Evolutionary conservation across 2,888 invertebrate species (phyloP).

Genomic region (Drosophila gaucha): DNA sequence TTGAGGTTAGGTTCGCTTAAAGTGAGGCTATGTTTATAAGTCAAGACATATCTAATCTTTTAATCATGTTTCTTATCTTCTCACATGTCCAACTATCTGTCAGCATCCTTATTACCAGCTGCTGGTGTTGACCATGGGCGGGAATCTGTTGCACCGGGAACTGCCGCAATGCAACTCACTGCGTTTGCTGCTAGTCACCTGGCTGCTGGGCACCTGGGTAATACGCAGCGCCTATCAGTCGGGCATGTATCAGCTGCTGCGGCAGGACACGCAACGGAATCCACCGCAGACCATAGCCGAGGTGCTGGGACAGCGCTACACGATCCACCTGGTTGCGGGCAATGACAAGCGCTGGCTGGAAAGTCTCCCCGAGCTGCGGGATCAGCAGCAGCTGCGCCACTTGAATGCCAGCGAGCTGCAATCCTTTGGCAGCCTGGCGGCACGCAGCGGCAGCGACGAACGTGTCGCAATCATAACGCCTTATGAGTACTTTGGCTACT

Average conservation of each 20-base stretch:
- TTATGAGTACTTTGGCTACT: slow-evolving; percentile 77
- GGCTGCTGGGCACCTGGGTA: slow-evolving; percentile 70
- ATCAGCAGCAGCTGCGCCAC: slow-evolving; percentile 37
- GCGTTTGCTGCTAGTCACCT: slow-evolving; percentile 68
- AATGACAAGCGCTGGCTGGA: slow-evolving; percentile 58
- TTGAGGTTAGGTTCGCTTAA: no score
- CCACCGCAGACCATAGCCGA: slow-evolving; percentile 72
- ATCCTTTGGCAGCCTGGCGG: slow-evolving; percentile 56
- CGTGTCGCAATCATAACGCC: slow-evolving; percentile 71
- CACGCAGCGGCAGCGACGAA: slow-evolving; percentile 37
- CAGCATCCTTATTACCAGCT: slow-evolving; percentile 64
- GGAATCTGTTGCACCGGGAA: slow-evolving; percentile 30
- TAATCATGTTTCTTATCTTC: no score
- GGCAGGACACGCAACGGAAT: slow-evolving; percentile 69
- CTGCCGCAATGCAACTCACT: slow-evolving; percentile 64
- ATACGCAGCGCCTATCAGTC: slow-evolving; percentile 80
- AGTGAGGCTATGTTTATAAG: no score
- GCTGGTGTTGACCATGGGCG: slow-evolving; percentile 58
- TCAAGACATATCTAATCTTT: no score
- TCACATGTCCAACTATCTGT: not conserved
- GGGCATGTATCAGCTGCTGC: slow-evolving; percentile 73
- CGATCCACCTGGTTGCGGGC: slow-evolving; percentile 55
- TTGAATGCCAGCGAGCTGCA: slow-evolving; percentile 63
- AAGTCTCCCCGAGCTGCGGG: slow-evolving; percentile 61
- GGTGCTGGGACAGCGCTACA: slow-evolving; percentile 61